Evolutionary conservation across 2,797 vertebrate species (phyloP).

Genomic region (Decapterus maruadsi): DNA sequence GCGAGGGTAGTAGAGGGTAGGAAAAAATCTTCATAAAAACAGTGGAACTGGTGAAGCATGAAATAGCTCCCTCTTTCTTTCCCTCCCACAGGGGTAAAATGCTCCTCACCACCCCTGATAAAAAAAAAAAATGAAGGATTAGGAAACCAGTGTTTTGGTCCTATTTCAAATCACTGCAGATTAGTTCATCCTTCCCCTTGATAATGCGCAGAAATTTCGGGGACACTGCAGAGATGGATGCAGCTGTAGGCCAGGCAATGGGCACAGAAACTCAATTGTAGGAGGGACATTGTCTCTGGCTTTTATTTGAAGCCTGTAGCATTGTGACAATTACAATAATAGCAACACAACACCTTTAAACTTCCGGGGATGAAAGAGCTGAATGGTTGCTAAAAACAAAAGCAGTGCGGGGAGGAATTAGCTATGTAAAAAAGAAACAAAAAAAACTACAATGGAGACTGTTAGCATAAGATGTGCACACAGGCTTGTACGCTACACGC

Average conservation of each 20-base stretch:
- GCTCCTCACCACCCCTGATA: constrained; percentile 77
- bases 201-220: constrained; percentile 78
- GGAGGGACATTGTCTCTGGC: constrained; percentile 79
- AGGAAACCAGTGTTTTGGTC: constrained; percentile 83
- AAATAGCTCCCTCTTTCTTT: constrained; percentile 85
- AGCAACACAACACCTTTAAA: constrained; percentile 74
- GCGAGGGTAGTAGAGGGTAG: constrained; percentile 44
- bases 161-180: constrained; percentile 87
- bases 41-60: constrained; percentile 81
- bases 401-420: constrained; percentile 30
- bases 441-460: constrained; percentile 19
- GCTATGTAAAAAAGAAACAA: constrained; percentile 23
- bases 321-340: constrained; percentile 74
- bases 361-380: constrained; percentile 52
- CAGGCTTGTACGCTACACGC: not conserved
- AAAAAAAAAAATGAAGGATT: constrained; percentile 83
- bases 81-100: constrained; percentile 79
- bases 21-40: constrained; percentile 82
- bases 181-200: constrained; percentile 83
- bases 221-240: constrained; percentile 68
- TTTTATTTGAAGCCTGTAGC: constrained; percentile 79
- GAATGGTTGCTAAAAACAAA: constrained; percentile 58
- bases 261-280: constrained; percentile 71
- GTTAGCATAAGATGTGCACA: not conserved
- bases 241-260: constrained; percentile 65